Evolutionary conservation across 1,140 invertebrate genomes (phyloP).

Genomic region (Euglossa dilemma): DNA sequence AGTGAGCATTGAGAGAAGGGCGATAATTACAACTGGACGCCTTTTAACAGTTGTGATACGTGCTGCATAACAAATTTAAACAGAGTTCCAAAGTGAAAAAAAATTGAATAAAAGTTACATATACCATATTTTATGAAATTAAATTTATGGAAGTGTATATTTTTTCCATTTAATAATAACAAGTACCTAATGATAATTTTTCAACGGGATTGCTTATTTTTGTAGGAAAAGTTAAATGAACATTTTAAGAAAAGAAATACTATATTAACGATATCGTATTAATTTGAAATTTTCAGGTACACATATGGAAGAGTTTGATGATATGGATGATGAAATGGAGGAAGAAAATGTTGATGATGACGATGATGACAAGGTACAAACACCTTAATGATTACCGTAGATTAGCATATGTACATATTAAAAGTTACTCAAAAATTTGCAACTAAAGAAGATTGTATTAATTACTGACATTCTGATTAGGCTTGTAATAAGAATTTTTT

Average conservation of each 20-base stretch:
- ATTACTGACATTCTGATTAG: constrained; percentile 43
- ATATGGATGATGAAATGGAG: constrained; percentile 90
- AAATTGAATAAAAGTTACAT: background rate
- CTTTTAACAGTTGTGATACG: constrained; percentile 17
- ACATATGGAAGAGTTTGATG: constrained; percentile 89
- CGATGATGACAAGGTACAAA: constrained; percentile 85
- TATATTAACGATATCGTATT: background rate
- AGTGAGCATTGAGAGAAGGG: constrained; percentile 15
- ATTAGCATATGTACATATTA: constrained; percentile 30
- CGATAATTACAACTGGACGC: constrained; percentile 43
- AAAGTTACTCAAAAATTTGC: constrained; percentile 7
- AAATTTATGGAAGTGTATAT: background rate
- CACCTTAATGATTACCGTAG: background rate
- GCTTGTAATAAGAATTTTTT: background rate
- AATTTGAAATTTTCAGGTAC: constrained; percentile 76
- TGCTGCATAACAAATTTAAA: background rate
- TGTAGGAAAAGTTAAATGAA: background rate
- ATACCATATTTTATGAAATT: background rate
- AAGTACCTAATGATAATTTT: background rate
- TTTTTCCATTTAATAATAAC: background rate
- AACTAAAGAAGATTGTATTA: constrained; percentile 33
- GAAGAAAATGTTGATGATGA: constrained; percentile 90
- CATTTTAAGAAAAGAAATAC: background rate
- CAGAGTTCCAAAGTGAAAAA: background rate
- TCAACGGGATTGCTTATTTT: background rate